Conservation (phyloP, 2,113 vertebrate species). For the Bos taurus region DNA sequence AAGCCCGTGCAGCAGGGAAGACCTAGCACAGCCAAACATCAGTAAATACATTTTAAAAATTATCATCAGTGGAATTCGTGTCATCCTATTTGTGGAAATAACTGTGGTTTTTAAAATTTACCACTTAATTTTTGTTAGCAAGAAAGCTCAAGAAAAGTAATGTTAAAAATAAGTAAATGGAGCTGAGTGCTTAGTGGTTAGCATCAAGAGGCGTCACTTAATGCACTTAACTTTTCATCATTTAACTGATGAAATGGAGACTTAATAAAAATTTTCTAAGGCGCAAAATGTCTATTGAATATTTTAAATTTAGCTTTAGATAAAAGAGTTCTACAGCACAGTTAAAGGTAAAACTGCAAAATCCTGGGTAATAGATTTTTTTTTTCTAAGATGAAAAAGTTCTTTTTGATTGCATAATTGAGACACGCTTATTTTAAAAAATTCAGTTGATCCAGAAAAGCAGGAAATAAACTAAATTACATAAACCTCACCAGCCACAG, state of each 20-base stretch:
- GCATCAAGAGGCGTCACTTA: neutral
- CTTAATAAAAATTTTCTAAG: slow-evolving; percentile 9
- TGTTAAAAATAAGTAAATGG: slow-evolving; percentile 6
- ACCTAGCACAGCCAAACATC: neutral
- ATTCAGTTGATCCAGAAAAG: slow-evolving; percentile 38
- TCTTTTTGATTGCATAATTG: slow-evolving; percentile 34
- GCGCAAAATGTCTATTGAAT: neutral
- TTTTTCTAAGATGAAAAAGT: neutral
- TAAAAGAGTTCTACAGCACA: neutral
- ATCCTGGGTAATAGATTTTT: neutral
- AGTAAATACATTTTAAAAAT: neutral
- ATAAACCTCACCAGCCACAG: slow-evolving; percentile 3
- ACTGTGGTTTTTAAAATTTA: slow-evolving; percentile 18
- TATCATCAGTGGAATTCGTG: neutral
- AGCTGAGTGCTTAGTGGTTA: neutral
- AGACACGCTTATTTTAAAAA: neutral
- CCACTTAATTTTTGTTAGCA: slow-evolving; percentile 36
- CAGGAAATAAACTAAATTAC: slow-evolving; percentile 46
- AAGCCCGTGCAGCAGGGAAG: neutral
- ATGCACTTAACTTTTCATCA: neutral
- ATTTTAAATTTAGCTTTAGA: slow-evolving; percentile 24
- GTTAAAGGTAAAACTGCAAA: slow-evolving; percentile 35
- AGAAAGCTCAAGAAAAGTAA: neutral
- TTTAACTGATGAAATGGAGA: neutral
- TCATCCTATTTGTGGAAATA: slow-evolving; percentile 16